Base-by-base conservation (phyloP, 2,888 invertebrate genomes). In the Abrostola triplasia region DNA sequence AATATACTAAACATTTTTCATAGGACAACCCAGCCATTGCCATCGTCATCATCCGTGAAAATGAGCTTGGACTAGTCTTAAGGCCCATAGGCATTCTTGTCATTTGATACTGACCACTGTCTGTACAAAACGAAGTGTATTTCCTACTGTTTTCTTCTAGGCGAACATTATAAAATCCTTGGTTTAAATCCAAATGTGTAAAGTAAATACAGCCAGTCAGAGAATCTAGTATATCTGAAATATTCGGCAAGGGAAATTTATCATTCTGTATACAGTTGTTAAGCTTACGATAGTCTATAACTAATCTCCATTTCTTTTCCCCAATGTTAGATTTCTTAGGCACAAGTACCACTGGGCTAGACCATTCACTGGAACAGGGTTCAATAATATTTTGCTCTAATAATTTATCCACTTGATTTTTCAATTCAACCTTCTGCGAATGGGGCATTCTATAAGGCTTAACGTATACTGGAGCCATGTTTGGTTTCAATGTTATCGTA, bases 291-390 rank as follows among this genome's bases (percentile, higher is more conserved):
- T 40, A 40, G 11, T 40, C 40, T 5, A 40, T 40, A 9, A 40
- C 40, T 40, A 42, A 12, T 1, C 41, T 11, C 41, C 41, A 41
- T 41, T 41, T n/a, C 41, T 41, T 41, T 41, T 41, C 41, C 11
- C 41, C 41, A 6, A 1, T 41, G 2, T 41, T 11, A n/a, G n/a
- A 11, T 41, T 41, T 47, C 5, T 47, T 47, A 0, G 24, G 47
- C 10, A 47, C 47, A 0, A 47, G 5, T 0, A 47, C 0, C 0
- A 47, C 47, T 10, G 47, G 47, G 47, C 47, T 47, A 24, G 47
- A 47, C 47, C 47, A 47, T 10, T 47, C 47, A 47, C 47, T 47
- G 10, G 47, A 13, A 24, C 47, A 47, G 8, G 47, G 47, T 2
- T 47, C 47, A 47, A 47, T 47, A 24, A 47, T 47, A 2, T 24